Conservation (phyloP, 2,797 vertebrate genomes). For the Pangasius djambal region DNA sequence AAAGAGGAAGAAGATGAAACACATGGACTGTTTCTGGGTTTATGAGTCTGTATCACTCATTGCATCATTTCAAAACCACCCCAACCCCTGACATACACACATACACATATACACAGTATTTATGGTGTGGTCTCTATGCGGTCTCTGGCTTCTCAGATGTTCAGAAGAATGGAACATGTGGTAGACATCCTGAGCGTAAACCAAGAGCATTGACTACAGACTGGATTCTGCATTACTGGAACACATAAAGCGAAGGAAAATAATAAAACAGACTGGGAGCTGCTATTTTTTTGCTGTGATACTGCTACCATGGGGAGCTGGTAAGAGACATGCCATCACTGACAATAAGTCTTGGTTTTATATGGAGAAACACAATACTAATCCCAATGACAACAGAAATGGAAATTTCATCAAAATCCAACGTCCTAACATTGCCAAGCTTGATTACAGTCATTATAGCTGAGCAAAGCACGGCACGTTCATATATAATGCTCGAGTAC, state of each 20-base stretch:
- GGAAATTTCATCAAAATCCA: background rate
- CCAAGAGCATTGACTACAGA: background rate
- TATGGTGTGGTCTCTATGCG: constrained; percentile 23
- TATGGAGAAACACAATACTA: background rate
- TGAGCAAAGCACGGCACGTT: background rate
- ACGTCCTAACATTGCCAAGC: background rate
- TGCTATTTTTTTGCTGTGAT: constrained; percentile 7
- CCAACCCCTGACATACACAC: background rate
- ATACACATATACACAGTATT: constrained; percentile 15
- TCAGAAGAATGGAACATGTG: constrained; percentile 41
- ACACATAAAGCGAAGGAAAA: constrained; percentile 10
- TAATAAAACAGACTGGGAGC: background rate
- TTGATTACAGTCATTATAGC: background rate
- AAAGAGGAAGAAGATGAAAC: constrained; percentile 26
- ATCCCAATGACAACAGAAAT: background rate
- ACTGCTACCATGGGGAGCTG: background rate
- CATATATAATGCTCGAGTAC: background rate
- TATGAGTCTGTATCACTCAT: constrained; percentile 23
- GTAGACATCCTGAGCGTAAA: constrained; percentile 38
- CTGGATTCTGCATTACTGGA: constrained; percentile 44
- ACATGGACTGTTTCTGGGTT: constrained; percentile 30
- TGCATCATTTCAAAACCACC: constrained; percentile 16
- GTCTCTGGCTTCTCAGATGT: constrained; percentile 32
- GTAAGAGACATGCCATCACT: background rate
- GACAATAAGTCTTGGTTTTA: background rate